Evolutionary conservation across 1,140 invertebrate species (phyloP), one percentile per base, ranked within the genome.

Genomic region (Helicoverpa armigera): DNA sequence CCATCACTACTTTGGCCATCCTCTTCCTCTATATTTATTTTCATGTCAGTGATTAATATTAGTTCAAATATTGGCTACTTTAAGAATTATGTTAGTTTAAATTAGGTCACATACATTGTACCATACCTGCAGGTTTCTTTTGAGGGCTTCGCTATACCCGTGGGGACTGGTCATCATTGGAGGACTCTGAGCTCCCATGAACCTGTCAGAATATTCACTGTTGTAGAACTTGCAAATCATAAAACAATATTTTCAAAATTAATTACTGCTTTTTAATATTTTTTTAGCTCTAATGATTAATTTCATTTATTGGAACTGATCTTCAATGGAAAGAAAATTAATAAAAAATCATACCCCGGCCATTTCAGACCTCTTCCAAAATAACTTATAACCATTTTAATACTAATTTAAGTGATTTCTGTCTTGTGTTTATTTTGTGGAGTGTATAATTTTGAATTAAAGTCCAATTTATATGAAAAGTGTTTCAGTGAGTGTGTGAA

Each of bases 161-260:
- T 95, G 95, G 50, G 95, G 95, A 79, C 94, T 95, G 43, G 94
- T 95, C 88, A 95, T 89, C 91, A 95, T 95, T 72, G 95, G 94
- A 61, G 94, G 95, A 85, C 94, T 95, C 83, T 95, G 95, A 51
- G 94, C 94, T 83, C 94, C 94, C 94, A 95, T 93, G 82, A 95
- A 95, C 80, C 95, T 95, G 89, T 79, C 65, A 75, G 43, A 53
- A 53, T 53, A 70, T 54, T 53, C 5, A 54, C 53, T 18, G 51
- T 82, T 48, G 74, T 74, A 43, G 23, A 50, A 74, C 4, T 56
- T 58, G 13, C 54, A 69, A 75, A 72, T 82, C 12, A 60, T 31
- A 51, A 75, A 79, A 54, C 13, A 23, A 35, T 70, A 53, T 35
- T 79, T 79, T 48, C 65, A 79, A 78, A 78, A 79, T 48, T 12